Evolutionary conservation across 1,140 invertebrate species (phyloP).

Genomic region (Pseudomyrmex dendroicus): DNA sequence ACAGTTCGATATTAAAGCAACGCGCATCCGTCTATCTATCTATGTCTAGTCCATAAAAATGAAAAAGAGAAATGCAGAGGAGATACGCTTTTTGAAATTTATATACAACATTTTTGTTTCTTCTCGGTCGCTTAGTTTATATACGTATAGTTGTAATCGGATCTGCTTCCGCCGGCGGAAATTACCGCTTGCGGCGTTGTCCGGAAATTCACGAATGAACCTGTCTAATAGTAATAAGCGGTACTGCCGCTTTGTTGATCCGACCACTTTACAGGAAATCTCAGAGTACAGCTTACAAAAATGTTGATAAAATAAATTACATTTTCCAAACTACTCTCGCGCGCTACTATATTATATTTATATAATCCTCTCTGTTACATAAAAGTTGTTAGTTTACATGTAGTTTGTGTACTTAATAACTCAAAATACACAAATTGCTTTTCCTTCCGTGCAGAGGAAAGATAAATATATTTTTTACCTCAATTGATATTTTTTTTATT

Average conservation of each 20-base stretch:
- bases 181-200: constrained; percentile 79
- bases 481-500: neutral
- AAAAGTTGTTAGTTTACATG: neutral
- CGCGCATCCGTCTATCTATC: no score
- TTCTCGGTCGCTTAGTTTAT: constrained; percentile 48
- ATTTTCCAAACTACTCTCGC: no score
- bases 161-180: constrained; percentile 79
- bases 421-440: no score
- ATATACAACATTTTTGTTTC: neutral
- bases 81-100: neutral
- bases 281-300: constrained; percentile 12
- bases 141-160: constrained; percentile 69
- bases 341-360: no score
- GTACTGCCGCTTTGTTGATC: constrained; percentile 45
- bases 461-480: no score
- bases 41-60: neutral
- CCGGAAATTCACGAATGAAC: constrained; percentile 81
- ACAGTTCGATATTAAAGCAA: no score
- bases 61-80: neutral
- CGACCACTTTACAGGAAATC: constrained; percentile 17
- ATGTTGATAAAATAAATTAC: neutral
- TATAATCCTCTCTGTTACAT: neutral
- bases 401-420: no score
- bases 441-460: no score
- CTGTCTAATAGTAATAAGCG: constrained; percentile 78